Percentiles rank a stretch among this genome's conserved stretches.
Conservation (phyloP, 2,888 invertebrate genomes). For the Aromia moschata region DNA sequence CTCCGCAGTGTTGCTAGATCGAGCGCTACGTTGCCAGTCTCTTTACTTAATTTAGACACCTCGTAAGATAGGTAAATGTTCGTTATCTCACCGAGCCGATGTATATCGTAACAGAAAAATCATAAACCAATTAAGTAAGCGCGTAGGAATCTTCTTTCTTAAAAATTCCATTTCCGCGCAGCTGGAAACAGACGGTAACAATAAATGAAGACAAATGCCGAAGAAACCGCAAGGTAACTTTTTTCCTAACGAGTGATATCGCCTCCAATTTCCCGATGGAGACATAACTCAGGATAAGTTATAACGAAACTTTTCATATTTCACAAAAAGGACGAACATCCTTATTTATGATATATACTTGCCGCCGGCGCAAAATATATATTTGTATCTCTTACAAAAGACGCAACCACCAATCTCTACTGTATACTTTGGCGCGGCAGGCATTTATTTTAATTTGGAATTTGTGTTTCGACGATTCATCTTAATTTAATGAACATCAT, state of each 20-base stretch:
- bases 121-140: too few relatives aligned
- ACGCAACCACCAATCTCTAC: conserved; percentile 15
- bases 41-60: too few relatives aligned
- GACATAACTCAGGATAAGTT: conserved; percentile 12
- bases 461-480: conserved; percentile 13
- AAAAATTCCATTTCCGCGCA: too few relatives aligned
- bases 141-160: too few relatives aligned
- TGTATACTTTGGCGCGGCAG: conserved; percentile 1
- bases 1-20: too few relatives aligned
- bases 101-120: too few relatives aligned
- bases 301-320: conserved; percentile 19
- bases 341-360: conserved; percentile 19
- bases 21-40: too few relatives aligned
- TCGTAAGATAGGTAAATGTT: too few relatives aligned
- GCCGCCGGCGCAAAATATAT: conserved; percentile 5
- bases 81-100: too few relatives aligned
- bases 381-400: conserved; percentile 18
- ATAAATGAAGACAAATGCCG: background rate
- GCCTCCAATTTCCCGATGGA: conserved; percentile 10
- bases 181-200: too few relatives aligned
- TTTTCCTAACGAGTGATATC: conserved; percentile 4
- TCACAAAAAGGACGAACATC: background rate
- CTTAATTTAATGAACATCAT: conserved; percentile 10
- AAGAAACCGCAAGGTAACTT: conserved; percentile 1
- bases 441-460: conserved; percentile 18